These are phyloP conservation scores for Agrenia bidenticulata DNA, from an alignment of 2,888 invertebrate species.

Conservation along the genomic window DNA sequence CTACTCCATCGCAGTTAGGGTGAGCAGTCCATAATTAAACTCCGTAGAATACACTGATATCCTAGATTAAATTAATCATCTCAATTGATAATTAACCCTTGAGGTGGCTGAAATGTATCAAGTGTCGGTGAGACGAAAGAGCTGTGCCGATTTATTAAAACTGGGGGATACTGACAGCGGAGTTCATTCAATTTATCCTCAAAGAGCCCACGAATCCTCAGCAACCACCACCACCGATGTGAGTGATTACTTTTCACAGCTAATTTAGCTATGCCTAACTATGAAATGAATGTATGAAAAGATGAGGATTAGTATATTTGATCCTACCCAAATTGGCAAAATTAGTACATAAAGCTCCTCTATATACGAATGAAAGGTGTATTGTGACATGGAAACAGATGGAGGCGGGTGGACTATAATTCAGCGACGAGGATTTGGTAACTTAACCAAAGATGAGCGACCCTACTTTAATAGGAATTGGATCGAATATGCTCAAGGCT, in stretches of 20 bases:
- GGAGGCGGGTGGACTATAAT: slow-evolving; percentile 47
- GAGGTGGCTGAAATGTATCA: slow-evolving; percentile 1
- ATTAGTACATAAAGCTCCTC: too few relatives aligned
- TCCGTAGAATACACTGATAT: background rate
- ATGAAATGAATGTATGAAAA: too few relatives aligned
- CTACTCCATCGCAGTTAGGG: background rate
- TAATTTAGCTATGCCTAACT: too few relatives aligned
- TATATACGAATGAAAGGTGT: slow-evolving; percentile 19
- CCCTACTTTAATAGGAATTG: slow-evolving; percentile 38
- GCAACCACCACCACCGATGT: too few relatives aligned
- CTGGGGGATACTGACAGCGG: background rate
- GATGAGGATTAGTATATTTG: too few relatives aligned
- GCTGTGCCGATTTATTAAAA: background rate
- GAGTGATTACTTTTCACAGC: too few relatives aligned
- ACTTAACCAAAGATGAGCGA: slow-evolving; percentile 23
- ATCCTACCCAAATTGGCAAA: too few relatives aligned
- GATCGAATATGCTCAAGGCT: slow-evolving; percentile 43
- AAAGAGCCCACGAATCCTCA: background rate
- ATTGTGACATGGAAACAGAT: slow-evolving; percentile 39
- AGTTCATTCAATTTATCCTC: background rate
- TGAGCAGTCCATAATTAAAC: background rate
- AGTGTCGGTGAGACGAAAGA: background rate
- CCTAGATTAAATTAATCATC: background rate
- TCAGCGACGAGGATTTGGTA: slow-evolving; percentile 31
- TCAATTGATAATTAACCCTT: background rate